phyloP scores from a whole-genome alignment of 92 coral and sea anemone genomes.

The Siderastrea siderea region DNA sequence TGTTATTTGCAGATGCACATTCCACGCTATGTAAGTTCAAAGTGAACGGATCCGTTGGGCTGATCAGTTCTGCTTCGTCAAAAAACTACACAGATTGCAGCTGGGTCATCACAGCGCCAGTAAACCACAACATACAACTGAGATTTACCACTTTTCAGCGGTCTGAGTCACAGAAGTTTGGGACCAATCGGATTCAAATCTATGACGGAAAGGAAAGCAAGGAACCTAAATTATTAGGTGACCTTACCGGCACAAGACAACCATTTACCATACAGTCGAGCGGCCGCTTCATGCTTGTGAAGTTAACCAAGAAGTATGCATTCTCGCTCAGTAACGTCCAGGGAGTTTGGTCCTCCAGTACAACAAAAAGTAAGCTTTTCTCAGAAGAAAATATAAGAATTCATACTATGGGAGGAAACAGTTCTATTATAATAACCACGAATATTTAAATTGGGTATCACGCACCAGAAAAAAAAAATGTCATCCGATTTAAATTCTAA shows the following conservation, averaged over 20 bases:
- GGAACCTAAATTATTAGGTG: neutral
- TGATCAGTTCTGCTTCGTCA: neutral
- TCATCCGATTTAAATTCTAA: too few species aligned
- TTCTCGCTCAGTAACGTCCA: neutral
- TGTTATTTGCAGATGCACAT: neutral
- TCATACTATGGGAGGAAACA: too few species aligned
- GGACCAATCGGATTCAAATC: neutral
- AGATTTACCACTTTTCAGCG: neutral
- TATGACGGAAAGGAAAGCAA: neutral
- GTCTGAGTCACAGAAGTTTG: neutral
- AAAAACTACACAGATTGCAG: neutral
- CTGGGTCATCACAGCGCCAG: conserved; percentile 11
- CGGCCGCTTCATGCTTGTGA: neutral
- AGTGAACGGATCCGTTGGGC: neutral
- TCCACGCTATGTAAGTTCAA: neutral
- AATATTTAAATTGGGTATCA: too few species aligned
- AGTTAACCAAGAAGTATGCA: neutral
- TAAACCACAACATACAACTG: neutral
- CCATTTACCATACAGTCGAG: neutral
- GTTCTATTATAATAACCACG: too few species aligned
- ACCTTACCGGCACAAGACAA: neutral
- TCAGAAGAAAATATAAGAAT: too few species aligned
- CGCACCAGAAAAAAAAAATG: too few species aligned
- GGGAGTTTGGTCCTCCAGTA: neutral
- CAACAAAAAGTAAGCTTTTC: neutral